Conservation (phyloP, 1,140 invertebrate genomes). For the Nixonia krombeini region DNA sequence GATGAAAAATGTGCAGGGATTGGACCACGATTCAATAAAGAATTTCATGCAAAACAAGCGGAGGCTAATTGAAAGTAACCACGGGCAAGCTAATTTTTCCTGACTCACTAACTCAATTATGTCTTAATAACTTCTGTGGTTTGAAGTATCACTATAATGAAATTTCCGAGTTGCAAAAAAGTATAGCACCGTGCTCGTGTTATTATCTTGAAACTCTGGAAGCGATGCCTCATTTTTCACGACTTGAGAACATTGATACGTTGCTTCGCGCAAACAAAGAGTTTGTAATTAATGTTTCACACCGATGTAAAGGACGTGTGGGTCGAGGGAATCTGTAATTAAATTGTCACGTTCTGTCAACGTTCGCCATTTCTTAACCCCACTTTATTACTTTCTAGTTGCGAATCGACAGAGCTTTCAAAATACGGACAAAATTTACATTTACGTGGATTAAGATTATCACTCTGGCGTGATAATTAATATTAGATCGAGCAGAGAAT, state of each 20-base stretch:
- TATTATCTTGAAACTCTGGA: constrained; percentile 14
- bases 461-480: no score
- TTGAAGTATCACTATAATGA: constrained; percentile 25
- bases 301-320: not conserved
- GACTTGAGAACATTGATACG: constrained; percentile 20
- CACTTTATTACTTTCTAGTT: no score
- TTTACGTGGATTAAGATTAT: no score
- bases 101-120: constrained; percentile 22
- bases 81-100: constrained; percentile 10
- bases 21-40: constrained; percentile 13
- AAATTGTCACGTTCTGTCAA: no score
- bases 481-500: no score
- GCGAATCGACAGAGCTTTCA: no score
- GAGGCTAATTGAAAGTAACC: constrained; percentile 30
- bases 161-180: constrained; percentile 21
- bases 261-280: constrained; percentile 9
- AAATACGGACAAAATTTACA: no score
- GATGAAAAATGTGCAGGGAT: constrained; percentile 7
- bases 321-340: no score
- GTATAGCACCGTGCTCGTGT: constrained; percentile 7
- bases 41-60: constrained; percentile 26
- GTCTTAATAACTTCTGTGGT: constrained; percentile 25
- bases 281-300: constrained; percentile 11
- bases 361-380: no score
- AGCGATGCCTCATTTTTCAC: constrained; percentile 21